A percentile compares a stretch with the other conserved stretches of the same genome.
phyloP scores from a whole-genome alignment of 64 coral and sea anemone genomes.

The Actinia tenebrosa region DNA sequence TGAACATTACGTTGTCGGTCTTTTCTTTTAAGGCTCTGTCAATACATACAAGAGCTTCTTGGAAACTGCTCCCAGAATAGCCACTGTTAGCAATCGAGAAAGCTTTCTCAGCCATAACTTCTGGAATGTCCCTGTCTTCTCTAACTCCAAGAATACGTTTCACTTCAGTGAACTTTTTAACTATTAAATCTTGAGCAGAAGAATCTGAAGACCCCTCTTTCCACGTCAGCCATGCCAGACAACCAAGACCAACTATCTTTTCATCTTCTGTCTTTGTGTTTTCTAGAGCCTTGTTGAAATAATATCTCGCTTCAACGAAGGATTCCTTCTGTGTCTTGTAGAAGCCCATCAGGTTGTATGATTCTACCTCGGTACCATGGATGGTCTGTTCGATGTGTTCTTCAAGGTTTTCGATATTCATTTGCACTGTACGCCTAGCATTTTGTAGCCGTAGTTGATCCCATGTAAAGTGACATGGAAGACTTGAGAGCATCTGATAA shows the following conservation, averaged over 20 bases:
- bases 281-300: background rate
- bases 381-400: background rate
- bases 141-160: background rate
- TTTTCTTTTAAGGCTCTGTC: background rate
- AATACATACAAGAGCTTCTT: background rate
- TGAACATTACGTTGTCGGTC: background rate
- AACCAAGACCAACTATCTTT: background rate
- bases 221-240: background rate
- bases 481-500: background rate
- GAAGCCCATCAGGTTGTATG: slow-evolving; percentile 18
- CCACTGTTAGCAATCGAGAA: background rate
- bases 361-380: slow-evolving; percentile 1
- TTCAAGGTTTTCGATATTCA: slow-evolving; percentile 2
- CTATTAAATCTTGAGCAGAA: background rate
- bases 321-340: background rate
- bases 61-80: background rate
- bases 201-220: background rate
- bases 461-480: slow-evolving; percentile 1
- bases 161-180: background rate
- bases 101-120: background rate
- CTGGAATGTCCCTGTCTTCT: background rate
- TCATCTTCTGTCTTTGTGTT: background rate
- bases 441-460: background rate
- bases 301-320: background rate
- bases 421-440: background rate